Evolutionary conservation across 2,888 invertebrate species (phyloP), one percentile per base, ranked within the genome.

Genomic region (Adelognathus sp.): DNA sequence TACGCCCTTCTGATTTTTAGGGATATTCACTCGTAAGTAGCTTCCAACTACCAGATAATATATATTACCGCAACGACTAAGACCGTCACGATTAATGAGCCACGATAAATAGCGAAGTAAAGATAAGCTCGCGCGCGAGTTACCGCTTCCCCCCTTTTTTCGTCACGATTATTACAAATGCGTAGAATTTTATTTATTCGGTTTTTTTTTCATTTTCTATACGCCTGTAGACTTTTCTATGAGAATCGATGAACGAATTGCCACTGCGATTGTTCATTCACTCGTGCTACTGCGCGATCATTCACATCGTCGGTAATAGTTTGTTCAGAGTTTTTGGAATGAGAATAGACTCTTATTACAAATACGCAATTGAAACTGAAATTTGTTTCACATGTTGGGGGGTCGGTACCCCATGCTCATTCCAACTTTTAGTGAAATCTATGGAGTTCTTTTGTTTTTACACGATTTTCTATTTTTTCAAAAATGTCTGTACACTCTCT

Each of bases 61-160:
- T 54, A 39, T 29, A 14, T n/a, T 63, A 72, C 27, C 16, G 60
- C 44, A 66, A 61, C 50, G 41, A n/a, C 14, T 18, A 60, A 31
- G 33, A 46, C 29, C 14, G 36, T 72, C 56, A 21, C 61, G 61
- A 72, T 72, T 72, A 72, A 72, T 72, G 72, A 72, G 63, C 46
- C 9, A 54, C 61, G 61, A 72, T 72, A 72, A 72, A 63, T 72
- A 72, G 54, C 56, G 72, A 67, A 54, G 61, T 77, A 67, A 61
- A 71, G 64, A 66, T 72, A 52, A 58, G 54, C 56, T 7, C 24
- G 11, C 29, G 39, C 7, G 60, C 44, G 14, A 11, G 61, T 39
- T 16, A 18, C 6, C 31, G 39, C 46, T 9, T 14, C 41, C 29
- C 29, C 54, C 3, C 27, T 33, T 33, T 52, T 63, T 52, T 63